Evolutionary conservation across 2,797 vertebrate genomes (phyloP).

Genomic region (Pseudopleuronectes americanus): DNA sequence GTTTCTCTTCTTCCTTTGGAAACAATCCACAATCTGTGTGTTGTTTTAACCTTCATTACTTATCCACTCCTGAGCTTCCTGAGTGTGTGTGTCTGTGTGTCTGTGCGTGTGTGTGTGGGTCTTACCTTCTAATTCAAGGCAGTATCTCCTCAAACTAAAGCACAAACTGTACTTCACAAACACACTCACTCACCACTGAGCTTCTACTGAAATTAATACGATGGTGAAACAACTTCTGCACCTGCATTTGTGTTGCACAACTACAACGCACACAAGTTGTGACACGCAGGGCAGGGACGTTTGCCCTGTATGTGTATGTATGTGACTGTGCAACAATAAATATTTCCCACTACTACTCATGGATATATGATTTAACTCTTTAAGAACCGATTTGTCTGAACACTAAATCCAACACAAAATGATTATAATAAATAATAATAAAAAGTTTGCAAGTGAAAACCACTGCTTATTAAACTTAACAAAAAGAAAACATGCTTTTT

Average conservation of each 20-base stretch:
- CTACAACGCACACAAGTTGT: conserved; percentile 39
- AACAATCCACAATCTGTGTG: conserved; percentile 34
- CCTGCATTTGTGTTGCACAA: conserved; percentile 61
- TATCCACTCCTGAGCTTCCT: neutral
- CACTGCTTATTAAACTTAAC: no score
- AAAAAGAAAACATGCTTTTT: no score
- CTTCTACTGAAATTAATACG: conserved; percentile 32
- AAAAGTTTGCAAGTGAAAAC: no score
- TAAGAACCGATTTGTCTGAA: neutral
- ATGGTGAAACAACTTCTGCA: conserved; percentile 50
- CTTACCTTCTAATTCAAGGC: conserved; percentile 59
- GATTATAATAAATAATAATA: no score
- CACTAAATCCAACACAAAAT: no score
- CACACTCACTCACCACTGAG: neutral
- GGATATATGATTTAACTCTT: neutral
- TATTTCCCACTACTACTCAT: neutral
- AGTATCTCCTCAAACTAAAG: conserved; percentile 18
- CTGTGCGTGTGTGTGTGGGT: conserved; percentile 2
- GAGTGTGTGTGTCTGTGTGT: conserved; percentile 5
- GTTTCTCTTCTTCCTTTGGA: conserved; percentile 7
- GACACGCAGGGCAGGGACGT: conserved; percentile 53
- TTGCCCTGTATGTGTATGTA: conserved; percentile 20
- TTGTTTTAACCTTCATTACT: conserved; percentile 23
- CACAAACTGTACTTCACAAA: neutral
- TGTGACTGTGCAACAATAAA: conserved; percentile 17